Percentiles rank a stretch among this genome's conserved stretches.
These are phyloP conservation scores for Drymodes brunneopygia DNA, from an alignment of 2,113 vertebrate genomes.

Conservation along the genomic window DNA sequence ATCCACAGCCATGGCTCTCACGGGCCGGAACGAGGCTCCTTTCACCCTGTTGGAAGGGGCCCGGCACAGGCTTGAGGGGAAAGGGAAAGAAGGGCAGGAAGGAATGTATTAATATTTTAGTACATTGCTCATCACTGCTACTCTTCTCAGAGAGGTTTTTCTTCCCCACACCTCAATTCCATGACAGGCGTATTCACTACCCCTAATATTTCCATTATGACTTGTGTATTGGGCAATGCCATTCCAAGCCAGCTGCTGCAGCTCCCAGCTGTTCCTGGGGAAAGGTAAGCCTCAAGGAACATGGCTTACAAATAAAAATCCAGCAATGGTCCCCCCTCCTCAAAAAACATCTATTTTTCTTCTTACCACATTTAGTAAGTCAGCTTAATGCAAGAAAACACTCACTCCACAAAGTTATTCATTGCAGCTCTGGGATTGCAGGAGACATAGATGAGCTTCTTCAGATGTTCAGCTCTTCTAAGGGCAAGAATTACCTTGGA, in stretches of 20 bases:
- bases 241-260: neutral
- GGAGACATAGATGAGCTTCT: constrained; percentile 89
- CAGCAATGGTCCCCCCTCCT: rapidly evolving
- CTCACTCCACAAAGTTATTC: constrained; percentile 97
- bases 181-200: neutral
- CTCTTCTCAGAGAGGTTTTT: neutral
- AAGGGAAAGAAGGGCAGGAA: neutral
- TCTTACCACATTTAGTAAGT: neutral
- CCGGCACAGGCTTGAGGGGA: constrained; percentile 78
- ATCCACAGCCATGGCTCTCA: constrained; percentile 87
- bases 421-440: constrained; percentile 95
- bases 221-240: rapidly evolving
- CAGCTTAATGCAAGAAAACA: neutral
- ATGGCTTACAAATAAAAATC: neutral
- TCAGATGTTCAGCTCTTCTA: constrained; percentile 87
- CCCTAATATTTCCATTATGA: rapidly evolving
- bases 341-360: rapidly evolving
- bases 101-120: neutral
- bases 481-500: constrained; percentile 92
- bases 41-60: constrained; percentile 92
- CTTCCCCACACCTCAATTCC: neutral
- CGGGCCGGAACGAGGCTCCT: constrained; percentile 83
- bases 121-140: neutral
- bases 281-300: neutral
- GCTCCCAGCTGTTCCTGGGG: neutral